Conservation (phyloP, 2,888 invertebrate species). For the Andricus curvator region DNA sequence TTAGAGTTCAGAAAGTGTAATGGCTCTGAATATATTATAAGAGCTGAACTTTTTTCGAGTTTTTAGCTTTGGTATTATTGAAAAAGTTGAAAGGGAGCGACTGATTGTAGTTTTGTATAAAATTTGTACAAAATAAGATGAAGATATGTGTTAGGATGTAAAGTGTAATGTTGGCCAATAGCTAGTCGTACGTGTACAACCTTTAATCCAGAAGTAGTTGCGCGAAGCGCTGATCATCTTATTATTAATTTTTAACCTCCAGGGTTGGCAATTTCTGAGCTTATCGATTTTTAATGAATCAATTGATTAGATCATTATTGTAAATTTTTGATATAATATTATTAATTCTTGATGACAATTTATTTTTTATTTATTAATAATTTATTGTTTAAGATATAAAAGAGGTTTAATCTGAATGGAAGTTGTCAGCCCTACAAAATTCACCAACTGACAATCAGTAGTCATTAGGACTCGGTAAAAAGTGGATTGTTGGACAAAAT, state of each 20-base stretch:
- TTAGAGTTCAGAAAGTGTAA: constrained; percentile 1
- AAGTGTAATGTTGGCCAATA: neutral
- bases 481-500: neutral
- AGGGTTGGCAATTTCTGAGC: too few species aligned
- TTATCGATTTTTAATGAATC: too few species aligned
- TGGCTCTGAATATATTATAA: neutral
- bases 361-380: too few species aligned
- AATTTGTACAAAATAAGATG: constrained; percentile 10
- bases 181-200: neutral
- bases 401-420: too few species aligned
- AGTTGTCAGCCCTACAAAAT: neutral
- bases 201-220: constrained; percentile 37
- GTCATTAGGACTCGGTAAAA: neutral
- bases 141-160: neutral
- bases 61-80: constrained; percentile 5
- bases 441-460: neutral
- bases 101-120: constrained; percentile 26
- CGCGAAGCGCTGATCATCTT: constrained; percentile 1
- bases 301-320: too few species aligned
- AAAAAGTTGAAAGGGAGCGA: neutral
- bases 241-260: neutral
- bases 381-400: too few species aligned
- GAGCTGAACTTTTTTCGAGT: neutral
- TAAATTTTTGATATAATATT: too few species aligned
- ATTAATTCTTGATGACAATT: too few species aligned